phyloP scores from a whole-genome alignment of 2,113 vertebrate species.

The Coptodon rendalli region DNA sequence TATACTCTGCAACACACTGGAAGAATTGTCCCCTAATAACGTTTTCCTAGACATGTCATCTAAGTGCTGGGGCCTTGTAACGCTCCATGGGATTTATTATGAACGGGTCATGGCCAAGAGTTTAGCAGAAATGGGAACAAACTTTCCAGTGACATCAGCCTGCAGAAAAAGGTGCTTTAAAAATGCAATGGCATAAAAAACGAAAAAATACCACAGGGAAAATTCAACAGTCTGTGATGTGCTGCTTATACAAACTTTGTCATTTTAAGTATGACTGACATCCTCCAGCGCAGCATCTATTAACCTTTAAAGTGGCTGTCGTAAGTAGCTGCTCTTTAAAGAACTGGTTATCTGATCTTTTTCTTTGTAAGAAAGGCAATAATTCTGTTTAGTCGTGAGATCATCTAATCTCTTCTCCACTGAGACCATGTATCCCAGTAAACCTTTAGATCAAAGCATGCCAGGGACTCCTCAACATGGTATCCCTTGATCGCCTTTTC shows the following conservation, averaged over 20 bases:
- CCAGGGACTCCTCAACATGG: slow-evolving; percentile 1
- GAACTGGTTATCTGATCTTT: background rate
- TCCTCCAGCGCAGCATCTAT: background rate
- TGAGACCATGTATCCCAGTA: slow-evolving; percentile 17
- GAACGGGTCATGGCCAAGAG: background rate
- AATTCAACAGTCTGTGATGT: background rate
- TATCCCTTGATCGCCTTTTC: slow-evolving; percentile 41
- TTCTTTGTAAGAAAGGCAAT: background rate
- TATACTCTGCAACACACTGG: background rate
- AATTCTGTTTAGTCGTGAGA: slow-evolving; percentile 9
- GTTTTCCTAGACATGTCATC: background rate
- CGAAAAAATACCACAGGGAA: background rate
- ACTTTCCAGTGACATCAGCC: background rate
- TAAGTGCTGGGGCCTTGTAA: background rate
- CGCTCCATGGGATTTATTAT: background rate
- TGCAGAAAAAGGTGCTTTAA: background rate
- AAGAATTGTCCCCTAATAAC: background rate
- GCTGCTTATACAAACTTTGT: background rate
- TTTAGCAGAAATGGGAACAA: background rate
- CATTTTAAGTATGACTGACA: slow-evolving; percentile 7
- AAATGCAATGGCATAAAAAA: background rate
- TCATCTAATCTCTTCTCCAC: slow-evolving; percentile 30
- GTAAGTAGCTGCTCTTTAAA: slow-evolving; percentile 12
- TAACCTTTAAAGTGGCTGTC: slow-evolving; percentile 33
- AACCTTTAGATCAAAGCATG: slow-evolving; percentile 44